Conservation (phyloP, 2,113 vertebrate species). For the Chaetodon auriga region DNA sequence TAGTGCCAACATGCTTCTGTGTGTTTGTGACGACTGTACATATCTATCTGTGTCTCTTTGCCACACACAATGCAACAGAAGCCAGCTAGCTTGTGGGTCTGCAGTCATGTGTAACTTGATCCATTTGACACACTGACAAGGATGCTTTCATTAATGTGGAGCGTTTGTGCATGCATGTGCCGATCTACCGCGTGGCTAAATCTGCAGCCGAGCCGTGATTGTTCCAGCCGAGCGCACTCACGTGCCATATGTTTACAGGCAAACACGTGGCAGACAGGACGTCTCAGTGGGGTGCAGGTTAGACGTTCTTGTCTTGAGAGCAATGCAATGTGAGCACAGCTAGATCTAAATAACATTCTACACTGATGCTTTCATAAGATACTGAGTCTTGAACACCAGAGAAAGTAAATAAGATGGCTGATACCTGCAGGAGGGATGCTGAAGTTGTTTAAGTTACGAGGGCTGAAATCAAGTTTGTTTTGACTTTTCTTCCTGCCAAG, state of each 20-base stretch:
- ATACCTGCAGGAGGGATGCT: background rate
- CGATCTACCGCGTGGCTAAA: background rate
- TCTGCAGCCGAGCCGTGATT: background rate
- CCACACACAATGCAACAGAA: background rate
- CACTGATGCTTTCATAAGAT: background rate
- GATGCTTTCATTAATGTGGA: background rate
- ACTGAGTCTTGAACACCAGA: background rate
- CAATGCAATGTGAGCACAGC: conserved; percentile 8
- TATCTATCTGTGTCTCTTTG: conserved; percentile 32
- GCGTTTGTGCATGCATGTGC: conserved; percentile 23
- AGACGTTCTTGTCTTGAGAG: background rate
- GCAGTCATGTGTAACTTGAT: conserved; percentile 38
- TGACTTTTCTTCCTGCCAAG: conserved; percentile 21
- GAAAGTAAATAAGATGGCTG: conserved; percentile 18
- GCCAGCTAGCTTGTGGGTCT: background rate
- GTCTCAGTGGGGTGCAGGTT: background rate
- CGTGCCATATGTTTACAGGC: conserved; percentile 62
- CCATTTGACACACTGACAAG: conserved; percentile 12
- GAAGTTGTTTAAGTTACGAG: conserved; percentile 47
- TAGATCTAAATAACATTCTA: background rate
- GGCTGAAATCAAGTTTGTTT: conserved; percentile 54
- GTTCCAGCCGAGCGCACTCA: conserved; percentile 46
- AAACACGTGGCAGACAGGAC: conserved; percentile 21
- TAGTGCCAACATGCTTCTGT: conserved; percentile 35
- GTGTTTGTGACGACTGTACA: background rate